phyloP scores from a whole-genome alignment of 2,113 vertebrate species.

The Xiphias gladius region DNA sequence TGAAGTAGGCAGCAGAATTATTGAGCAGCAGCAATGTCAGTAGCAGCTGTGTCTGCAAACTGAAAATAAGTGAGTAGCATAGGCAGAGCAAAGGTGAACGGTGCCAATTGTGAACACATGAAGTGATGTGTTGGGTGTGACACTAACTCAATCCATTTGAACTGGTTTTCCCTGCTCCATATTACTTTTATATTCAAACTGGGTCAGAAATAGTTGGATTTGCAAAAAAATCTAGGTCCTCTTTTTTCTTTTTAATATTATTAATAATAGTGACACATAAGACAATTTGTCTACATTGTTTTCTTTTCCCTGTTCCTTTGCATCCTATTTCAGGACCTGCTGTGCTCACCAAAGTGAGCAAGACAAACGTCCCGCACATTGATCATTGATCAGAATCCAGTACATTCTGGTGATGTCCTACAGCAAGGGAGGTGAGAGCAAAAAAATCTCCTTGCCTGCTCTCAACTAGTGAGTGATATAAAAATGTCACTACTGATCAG shows the following conservation, averaged over 20 bases:
- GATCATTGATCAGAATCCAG: constrained; percentile 35
- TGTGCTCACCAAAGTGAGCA: constrained; percentile 3
- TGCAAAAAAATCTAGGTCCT: background rate
- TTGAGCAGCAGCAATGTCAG: background rate
- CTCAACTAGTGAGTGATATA: constrained; percentile 30
- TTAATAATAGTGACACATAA: background rate
- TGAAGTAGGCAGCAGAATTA: too few relatives aligned
- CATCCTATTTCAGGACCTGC: background rate
- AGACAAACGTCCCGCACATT: constrained; percentile 9
- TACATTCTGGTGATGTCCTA: constrained; percentile 3
- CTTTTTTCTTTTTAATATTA: background rate
- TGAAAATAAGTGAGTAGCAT: background rate
- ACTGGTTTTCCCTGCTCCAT: background rate
- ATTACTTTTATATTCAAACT: background rate
- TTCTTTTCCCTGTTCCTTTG: background rate
- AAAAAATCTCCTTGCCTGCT: constrained; percentile 26
- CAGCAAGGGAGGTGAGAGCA: constrained; percentile 16
- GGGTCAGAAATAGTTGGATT: background rate
- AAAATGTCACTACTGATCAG: constrained; percentile 53
- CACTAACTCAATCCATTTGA: background rate
- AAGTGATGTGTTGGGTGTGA: background rate
- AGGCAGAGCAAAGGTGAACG: background rate
- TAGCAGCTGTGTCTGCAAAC: background rate
- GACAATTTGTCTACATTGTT: background rate
- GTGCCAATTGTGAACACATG: background rate